phyloP scores from a whole-genome alignment of 2,797 vertebrate genomes.

The Betta splendens region DNA sequence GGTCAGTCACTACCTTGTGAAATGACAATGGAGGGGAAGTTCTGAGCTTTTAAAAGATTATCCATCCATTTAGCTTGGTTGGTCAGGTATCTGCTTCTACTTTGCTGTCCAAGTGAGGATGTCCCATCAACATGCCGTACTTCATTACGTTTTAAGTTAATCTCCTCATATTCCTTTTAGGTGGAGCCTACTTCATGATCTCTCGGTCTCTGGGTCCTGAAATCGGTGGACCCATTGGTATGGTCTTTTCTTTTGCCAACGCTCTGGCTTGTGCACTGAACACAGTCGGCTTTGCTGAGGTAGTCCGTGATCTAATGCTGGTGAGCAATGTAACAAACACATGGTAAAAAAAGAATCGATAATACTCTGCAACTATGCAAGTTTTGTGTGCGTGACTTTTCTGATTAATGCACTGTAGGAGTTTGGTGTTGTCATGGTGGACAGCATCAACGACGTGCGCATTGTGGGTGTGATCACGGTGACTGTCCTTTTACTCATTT shows the following conservation, averaged over 20 bases:
- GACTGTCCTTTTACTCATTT: constrained; percentile 74
- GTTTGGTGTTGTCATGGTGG: constrained; percentile 67
- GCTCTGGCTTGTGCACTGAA: constrained; percentile 80
- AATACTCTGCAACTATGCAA: neutral
- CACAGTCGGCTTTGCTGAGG: constrained; percentile 79
- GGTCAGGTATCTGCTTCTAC: too few relatives aligned
- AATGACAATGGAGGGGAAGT: too few relatives aligned
- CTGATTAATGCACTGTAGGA: constrained; percentile 58
- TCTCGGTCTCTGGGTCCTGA: constrained; percentile 80
- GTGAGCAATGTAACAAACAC: too few relatives aligned
- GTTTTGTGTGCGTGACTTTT: neutral
- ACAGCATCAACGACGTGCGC: constrained; percentile 71
- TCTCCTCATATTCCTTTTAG: constrained; percentile 56
- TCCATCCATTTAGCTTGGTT: too few relatives aligned
- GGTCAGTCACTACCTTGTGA: constrained; percentile 57
- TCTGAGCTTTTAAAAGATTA: too few relatives aligned
- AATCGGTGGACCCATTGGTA: constrained; percentile 76
- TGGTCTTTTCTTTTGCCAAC: constrained; percentile 81
- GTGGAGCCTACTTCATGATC: constrained; percentile 81
- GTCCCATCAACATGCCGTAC: too few relatives aligned
- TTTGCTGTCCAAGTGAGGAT: too few relatives aligned
- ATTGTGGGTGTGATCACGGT: constrained; percentile 78
- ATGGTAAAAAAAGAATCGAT: too few relatives aligned
- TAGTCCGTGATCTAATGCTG: constrained; percentile 72
- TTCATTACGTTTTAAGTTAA: too few relatives aligned